A percentile compares a stretch with the other conserved stretches of the same genome.
Conservation (phyloP, 2,113 vertebrate genomes). For the Ivindomyrus marchei region DNA sequence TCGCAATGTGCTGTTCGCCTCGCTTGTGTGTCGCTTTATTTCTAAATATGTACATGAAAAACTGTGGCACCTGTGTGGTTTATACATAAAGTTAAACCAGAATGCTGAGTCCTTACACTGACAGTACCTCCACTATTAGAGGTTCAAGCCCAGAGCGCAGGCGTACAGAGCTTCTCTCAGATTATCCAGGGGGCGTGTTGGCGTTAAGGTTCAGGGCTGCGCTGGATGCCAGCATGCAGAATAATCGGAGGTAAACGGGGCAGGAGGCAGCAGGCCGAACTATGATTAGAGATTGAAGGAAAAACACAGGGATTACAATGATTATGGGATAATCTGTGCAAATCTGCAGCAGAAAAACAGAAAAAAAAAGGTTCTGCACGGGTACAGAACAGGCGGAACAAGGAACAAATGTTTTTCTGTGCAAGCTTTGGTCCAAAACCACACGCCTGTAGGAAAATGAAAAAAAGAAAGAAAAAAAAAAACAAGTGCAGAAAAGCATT, state of each 20-base stretch:
- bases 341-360: not conserved
- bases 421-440: not conserved
- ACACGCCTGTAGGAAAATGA: no score
- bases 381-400: not conserved
- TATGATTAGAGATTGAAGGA: not conserved
- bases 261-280: not conserved
- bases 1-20: not conserved
- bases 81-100: not conserved
- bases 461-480: not conserved
- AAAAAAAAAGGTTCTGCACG: not conserved
- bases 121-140: not conserved
- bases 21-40: not conserved
- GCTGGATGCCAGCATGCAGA: not conserved
- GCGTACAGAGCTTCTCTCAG: not conserved
- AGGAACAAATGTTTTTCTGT: not conserved
- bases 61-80: not conserved
- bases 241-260: not conserved
- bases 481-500: slow-evolving; percentile 15
- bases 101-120: not conserved
- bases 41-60: no score
- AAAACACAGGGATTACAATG: not conserved
- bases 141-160: not conserved
- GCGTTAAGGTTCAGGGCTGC: not conserved
- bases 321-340: not conserved
- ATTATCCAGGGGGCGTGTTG: not conserved